Evolutionary conservation across 2,797 vertebrate genomes (phyloP), one percentile per base, ranked within the genome.

Genomic region (Telmatherina bonti): DNA sequence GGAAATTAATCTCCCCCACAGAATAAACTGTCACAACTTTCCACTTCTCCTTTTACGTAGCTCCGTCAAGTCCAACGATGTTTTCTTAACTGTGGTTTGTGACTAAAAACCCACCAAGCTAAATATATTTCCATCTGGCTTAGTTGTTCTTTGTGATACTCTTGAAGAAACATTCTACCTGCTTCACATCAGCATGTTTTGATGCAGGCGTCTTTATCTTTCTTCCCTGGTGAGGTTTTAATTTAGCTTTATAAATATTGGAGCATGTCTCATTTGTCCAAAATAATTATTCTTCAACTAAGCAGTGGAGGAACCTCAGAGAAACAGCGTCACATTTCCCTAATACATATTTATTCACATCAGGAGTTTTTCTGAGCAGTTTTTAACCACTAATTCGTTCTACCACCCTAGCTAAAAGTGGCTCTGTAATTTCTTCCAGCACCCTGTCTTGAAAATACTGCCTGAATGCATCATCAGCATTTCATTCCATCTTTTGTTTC

Each of bases 381-480:
- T 77, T 72, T 56, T 72, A 72, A 86, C 43, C 53, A 22, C 59
- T 30, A 76, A 67, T 65, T 74, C 31, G 24, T 79, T 82, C 64
- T 80, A 75, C 71, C 56, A 62, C 7, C 0, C 30, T 12, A n/a
- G n/a, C n/a, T n/a, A n/a, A n/a, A n/a, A n/a, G n/a, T n/a, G n/a
- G n/a, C n/a, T n/a, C n/a, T n/a, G n/a, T n/a, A 81, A 24, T 72
- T 72, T 70, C 57, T 55, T 61, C 47, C 18, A 67, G 55, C 27
- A 43, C 56, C 60, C 79, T 47, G 12, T 78, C 62, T 71, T 62
- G 27, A 79, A 81, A 86, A 72, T 56, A 43, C 47, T 5, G n/a
- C 71, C 65, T 2, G 1, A 30, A 60, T 71, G 72, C 52, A 79
- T 75, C 62, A 62, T 82, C 77, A 72, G 64, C 79, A 71, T 84